A percentile compares a stretch with the other conserved stretches of the same genome.
Evolutionary conservation across 2,113 vertebrate species (phyloP).

Genomic region (Nesoenas mayeri): DNA sequence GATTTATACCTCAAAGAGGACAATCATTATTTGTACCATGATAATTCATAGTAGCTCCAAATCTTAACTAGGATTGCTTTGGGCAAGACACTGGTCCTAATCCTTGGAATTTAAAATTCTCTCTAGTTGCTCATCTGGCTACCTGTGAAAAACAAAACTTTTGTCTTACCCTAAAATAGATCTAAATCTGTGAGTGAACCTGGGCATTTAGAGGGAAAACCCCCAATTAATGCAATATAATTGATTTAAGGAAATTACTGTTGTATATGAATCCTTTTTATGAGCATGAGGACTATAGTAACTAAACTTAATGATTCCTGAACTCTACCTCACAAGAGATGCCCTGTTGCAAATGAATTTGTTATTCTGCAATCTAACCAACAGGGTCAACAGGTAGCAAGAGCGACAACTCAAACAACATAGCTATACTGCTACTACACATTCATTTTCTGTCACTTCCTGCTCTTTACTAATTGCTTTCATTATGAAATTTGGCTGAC

Average conservation of each 20-base stretch:
- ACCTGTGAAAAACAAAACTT: not conserved
- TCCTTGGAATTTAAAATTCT: not conserved
- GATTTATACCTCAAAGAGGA: not conserved
- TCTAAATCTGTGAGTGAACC: not conserved
- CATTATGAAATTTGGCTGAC: not conserved
- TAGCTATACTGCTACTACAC: not conserved
- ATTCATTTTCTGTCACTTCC: not conserved
- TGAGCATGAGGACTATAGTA: accelerated
- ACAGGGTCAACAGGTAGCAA: not conserved
- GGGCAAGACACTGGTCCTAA: not conserved
- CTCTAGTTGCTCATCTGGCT: not conserved
- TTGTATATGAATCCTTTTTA: not conserved
- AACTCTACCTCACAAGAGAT: not conserved
- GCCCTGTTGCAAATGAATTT: not conserved
- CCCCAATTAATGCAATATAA: not conserved
- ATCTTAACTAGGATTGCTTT: not conserved
- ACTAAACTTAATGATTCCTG: not conserved
- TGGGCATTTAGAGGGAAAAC: accelerated
- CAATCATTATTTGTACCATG: not conserved
- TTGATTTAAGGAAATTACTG: not conserved
- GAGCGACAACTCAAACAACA: not conserved
- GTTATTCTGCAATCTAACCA: not conserved
- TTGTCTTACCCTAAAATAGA: not conserved
- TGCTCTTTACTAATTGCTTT: not conserved
- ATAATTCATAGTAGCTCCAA: not conserved